Conservation (phyloP, 2,888 invertebrate species). For the Mesoligia furuncula region DNA sequence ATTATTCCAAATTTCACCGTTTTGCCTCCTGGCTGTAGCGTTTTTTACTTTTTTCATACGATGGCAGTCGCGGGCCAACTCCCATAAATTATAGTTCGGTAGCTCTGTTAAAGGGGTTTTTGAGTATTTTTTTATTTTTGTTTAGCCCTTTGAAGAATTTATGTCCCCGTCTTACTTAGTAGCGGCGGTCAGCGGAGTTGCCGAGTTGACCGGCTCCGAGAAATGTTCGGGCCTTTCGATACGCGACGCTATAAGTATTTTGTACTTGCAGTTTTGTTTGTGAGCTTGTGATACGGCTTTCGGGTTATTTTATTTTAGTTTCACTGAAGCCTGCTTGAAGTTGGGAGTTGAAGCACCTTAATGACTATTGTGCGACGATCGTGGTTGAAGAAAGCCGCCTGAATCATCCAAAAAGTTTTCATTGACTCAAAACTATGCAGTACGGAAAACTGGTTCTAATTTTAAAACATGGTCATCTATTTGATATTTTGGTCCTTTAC, state of each 20-base stretch:
- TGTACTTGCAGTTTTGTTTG: constrained; percentile 65
- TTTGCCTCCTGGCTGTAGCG: constrained; percentile 78
- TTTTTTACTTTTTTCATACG: constrained; percentile 82
- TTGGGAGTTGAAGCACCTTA: constrained; percentile 43
- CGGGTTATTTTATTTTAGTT: constrained; percentile 60
- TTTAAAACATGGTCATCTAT: neutral
- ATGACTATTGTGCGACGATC: constrained; percentile 26
- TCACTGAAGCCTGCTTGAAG: constrained; percentile 48
- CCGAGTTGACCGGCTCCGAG: constrained; percentile 69
- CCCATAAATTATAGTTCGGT: constrained; percentile 91
- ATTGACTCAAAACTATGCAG: neutral
- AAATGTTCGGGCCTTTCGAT: constrained; percentile 74
- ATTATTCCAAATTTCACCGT: constrained; percentile 91
- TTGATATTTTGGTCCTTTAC: neutral
- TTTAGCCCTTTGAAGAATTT: constrained; percentile 90
- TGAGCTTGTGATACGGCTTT: constrained; percentile 61
- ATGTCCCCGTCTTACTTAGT: constrained; percentile 90
- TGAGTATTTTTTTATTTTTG: constrained; percentile 84
- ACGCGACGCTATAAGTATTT: constrained; percentile 65
- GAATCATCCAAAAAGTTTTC: constrained; percentile 2
- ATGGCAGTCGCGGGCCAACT: constrained; percentile 82
- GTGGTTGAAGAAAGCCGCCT: constrained; percentile 15
- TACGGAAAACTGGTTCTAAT: neutral
- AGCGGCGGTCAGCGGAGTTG: constrained; percentile 84
- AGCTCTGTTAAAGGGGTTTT: constrained; percentile 89